Base-by-base conservation (phyloP, 2,888 invertebrate species). In the Tethea ocularis region DNA sequence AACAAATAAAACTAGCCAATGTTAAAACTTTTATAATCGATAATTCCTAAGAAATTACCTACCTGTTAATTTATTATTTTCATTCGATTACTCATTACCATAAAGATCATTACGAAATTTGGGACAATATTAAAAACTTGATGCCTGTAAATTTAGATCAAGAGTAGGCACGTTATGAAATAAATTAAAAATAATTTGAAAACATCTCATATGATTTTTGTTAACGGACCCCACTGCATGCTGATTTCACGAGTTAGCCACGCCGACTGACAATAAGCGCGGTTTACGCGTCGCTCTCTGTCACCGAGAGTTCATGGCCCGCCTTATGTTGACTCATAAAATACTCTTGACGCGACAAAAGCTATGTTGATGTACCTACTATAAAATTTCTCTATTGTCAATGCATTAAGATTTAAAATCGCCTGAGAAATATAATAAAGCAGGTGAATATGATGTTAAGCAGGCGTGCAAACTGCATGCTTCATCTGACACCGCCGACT, bases 191-290 rank as follows among this genome's bases (percentile, higher is more conserved):
- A n/a, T 61, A 61, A 60, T 62, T 54, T 53, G 52, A 56, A 38
- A 58, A 58, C 65, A 63, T 64, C 74, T 68, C 66, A 64, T 59
- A 60, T 38, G 67, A 64, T 66, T 69, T 65, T 57, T 78, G 75
- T 82, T 60, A 58, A 53, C 59, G 66, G 87, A 87, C 88, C 90
- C 81, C 86, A 87, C 86, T 72, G 84, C 84, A 78, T 77, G 89
- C 68, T 75, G 85, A 93, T 92, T 92, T 92, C 88, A 89, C 91
- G 87, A 78, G 82, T 92, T 91, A 88, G 91, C 80, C 80, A 91
- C 90, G 90, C 79, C 73, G 80, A 89, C 91, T 91, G 92, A 91
- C 91, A 92, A 91, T 91, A 87, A 79, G 78, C 85, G 75, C 74
- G 75, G 80, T 87, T 88, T 85, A 86, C 84, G 46, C 46, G 74